These are phyloP conservation scores for Drosophila lacertosa DNA, from an alignment of 1,140 invertebrate species.

Conservation along the genomic window DNA sequence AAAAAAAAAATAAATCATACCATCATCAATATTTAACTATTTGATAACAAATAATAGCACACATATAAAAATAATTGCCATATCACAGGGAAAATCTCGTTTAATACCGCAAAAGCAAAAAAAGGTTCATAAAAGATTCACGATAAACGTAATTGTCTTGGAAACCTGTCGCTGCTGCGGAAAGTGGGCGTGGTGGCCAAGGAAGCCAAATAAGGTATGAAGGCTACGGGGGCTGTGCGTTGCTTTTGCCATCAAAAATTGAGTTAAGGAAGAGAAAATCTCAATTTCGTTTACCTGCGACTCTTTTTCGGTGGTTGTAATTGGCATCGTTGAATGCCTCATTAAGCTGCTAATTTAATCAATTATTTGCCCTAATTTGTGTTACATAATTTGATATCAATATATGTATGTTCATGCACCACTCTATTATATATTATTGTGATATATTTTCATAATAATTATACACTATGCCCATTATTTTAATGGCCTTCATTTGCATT, in stretches of 20 bases:
- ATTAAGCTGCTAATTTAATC: constrained; percentile 40
- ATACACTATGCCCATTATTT: not conserved
- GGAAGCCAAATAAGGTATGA: too few species aligned
- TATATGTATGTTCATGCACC: not conserved
- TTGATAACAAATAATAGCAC: too few species aligned
- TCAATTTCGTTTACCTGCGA: constrained; percentile 7
- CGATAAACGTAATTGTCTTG: not conserved
- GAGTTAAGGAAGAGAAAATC: not conserved
- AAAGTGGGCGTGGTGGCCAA: too few species aligned
- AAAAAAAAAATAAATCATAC: too few species aligned
- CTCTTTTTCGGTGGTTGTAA: constrained; percentile 24
- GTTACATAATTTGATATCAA: not conserved
- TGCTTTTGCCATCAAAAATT: not conserved
- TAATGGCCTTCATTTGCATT: not conserved
- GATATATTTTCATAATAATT: too few species aligned
- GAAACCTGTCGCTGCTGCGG: too few species aligned
- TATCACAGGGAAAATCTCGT: not conserved
- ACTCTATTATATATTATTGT: too few species aligned
- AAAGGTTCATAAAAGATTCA: too few species aligned
- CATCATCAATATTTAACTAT: too few species aligned
- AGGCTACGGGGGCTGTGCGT: not conserved
- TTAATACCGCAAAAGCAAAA: not conserved
- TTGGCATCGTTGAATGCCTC: constrained; percentile 42
- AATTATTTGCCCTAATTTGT: constrained; percentile 15
- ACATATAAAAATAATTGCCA: not conserved